A percentile compares a stretch with the other conserved stretches of the same genome.
Conservation (phyloP, 2,888 invertebrate genomes). For the Dolomedes plantarius region DNA sequence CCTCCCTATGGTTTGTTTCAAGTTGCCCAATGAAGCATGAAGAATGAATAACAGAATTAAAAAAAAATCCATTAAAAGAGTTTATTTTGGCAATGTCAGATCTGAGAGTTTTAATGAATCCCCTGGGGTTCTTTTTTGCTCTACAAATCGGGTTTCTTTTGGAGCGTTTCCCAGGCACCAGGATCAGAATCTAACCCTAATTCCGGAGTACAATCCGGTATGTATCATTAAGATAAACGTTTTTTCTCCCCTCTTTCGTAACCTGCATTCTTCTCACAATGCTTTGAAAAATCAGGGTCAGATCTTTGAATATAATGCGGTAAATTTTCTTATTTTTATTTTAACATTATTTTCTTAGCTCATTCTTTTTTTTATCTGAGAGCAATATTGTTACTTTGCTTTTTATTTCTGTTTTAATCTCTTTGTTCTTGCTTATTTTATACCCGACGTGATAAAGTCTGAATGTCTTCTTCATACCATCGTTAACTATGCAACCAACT, state of each 20-base stretch:
- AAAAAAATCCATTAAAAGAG: constrained; percentile 40
- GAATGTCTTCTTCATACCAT: no score
- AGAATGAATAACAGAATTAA: constrained; percentile 26
- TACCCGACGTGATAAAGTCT: no score
- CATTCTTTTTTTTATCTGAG: no score
- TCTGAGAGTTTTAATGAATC: constrained; percentile 2
- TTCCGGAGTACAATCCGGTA: constrained; percentile 8
- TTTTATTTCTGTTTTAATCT: no score
- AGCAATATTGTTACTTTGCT: no score
- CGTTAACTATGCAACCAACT: no score
- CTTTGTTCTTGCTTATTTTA: no score
- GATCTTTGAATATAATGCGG: not conserved
- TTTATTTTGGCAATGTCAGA: constrained; percentile 14
- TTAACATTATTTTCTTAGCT: no score
- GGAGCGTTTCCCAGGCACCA: not conserved
- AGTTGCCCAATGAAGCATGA: constrained; percentile 31
- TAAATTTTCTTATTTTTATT: not conserved
- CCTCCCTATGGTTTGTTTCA: not conserved
- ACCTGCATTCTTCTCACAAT: constrained; percentile 20
- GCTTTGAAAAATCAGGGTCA: constrained; percentile 36
- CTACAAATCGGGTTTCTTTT: constrained; percentile 36
- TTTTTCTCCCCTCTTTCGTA: not conserved
- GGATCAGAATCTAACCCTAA: constrained; percentile 50
- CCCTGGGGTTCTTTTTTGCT: constrained; percentile 36
- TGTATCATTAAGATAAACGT: not conserved